phyloP scores from a whole-genome alignment of 2,797 vertebrate genomes.

The Taeniopygia guttata region DNA sequence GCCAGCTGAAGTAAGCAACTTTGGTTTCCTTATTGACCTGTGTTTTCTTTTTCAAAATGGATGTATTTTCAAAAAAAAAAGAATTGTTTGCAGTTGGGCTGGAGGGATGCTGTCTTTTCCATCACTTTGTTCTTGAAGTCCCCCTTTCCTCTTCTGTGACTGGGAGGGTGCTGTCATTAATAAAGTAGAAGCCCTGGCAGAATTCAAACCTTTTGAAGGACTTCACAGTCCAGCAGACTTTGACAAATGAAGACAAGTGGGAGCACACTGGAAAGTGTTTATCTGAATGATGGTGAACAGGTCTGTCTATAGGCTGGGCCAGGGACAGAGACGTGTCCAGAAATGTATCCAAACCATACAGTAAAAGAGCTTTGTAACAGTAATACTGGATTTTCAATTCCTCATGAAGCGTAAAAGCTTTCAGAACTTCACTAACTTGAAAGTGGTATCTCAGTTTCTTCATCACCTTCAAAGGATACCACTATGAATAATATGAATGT shows the following conservation, averaged over 20 bases:
- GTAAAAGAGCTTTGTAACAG: background rate
- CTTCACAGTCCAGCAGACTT: background rate
- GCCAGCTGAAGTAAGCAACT: background rate
- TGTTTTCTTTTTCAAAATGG: background rate
- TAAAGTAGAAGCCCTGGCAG: background rate
- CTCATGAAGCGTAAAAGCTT: background rate
- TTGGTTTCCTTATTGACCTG: background rate
- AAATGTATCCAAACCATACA: background rate
- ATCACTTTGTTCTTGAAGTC: background rate
- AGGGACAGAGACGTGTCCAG: background rate
- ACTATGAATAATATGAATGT: background rate
- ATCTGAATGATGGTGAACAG: background rate
- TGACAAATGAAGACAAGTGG: background rate
- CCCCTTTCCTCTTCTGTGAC: background rate
- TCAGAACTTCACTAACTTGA: background rate
- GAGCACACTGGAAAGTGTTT: background rate
- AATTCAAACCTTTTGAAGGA: background rate
- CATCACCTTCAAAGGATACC: background rate
- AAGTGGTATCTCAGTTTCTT: constrained; percentile 1
- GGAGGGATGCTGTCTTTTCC: background rate
- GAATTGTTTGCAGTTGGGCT: fast-evolving
- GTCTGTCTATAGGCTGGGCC: background rate
- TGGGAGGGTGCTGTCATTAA: background rate
- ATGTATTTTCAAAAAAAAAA: background rate
- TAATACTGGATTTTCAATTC: background rate